Evolutionary conservation across 1,140 invertebrate genomes (phyloP).

Genomic region (Theocolax elegans): DNA sequence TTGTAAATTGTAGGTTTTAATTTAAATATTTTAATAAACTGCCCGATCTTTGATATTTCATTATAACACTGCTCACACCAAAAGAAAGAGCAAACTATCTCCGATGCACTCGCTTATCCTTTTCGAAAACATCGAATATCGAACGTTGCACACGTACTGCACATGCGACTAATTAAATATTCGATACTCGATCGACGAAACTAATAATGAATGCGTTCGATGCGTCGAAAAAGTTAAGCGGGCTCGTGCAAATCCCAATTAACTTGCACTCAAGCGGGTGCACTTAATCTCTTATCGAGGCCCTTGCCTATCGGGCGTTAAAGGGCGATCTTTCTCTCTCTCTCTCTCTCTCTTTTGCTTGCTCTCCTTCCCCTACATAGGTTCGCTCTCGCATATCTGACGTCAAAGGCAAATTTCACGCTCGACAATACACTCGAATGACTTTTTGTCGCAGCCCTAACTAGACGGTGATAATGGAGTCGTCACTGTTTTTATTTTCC

Average conservation of each 20-base stretch:
- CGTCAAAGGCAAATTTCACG: conserved; percentile 30
- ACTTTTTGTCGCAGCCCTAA: background rate
- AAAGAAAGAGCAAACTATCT: no score
- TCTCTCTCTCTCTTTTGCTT: background rate
- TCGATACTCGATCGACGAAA: no score
- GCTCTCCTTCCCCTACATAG: background rate
- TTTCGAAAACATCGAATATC: no score
- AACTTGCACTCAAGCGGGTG: background rate
- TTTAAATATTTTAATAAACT: no score
- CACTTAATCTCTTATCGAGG: background rate
- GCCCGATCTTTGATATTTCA: no score
- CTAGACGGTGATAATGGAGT: background rate
- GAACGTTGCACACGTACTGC: no score
- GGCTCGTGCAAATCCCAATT: conserved; percentile 11
- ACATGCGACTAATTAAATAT: no score
- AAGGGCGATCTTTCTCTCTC: background rate
- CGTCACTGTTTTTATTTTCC: background rate
- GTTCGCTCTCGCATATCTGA: background rate
- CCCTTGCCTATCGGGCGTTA: background rate
- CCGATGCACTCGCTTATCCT: no score
- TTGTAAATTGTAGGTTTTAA: no score
- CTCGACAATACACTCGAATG: background rate
- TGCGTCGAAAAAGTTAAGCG: no score
- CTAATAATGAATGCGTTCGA: no score
- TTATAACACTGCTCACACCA: no score